phyloP scores from a whole-genome alignment of 1,140 invertebrate genomes.

The Scaptomyza pallida region DNA sequence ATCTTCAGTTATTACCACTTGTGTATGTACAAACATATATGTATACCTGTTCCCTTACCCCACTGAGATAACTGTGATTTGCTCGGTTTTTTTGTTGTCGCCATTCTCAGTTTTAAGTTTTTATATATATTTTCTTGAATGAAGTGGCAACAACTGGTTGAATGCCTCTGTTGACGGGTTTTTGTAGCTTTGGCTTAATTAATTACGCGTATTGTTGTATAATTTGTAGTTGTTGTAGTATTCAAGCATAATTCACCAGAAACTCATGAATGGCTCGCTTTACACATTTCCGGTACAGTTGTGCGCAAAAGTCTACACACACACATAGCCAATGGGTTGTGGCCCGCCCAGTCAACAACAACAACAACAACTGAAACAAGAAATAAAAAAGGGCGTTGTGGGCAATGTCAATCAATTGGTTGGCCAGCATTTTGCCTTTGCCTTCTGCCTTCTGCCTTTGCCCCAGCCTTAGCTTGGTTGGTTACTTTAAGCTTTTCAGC shows the following conservation, averaged over 20 bases:
- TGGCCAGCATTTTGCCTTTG: conserved; percentile 35
- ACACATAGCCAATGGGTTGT: conserved; percentile 27
- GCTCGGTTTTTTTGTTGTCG: conserved; percentile 34
- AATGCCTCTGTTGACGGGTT: conserved; percentile 31
- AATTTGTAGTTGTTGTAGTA: conserved; percentile 68
- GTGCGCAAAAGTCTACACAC: conserved; percentile 35
- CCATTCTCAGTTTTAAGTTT: conserved; percentile 62
- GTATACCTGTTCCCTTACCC: background rate
- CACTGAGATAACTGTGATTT: conserved; percentile 60
- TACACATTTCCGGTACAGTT: conserved; percentile 80
- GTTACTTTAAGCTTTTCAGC: conserved; percentile 14
- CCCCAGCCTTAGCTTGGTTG: conserved; percentile 35
- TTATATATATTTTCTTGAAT: conserved; percentile 75
- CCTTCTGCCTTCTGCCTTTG: no score
- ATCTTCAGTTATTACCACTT: conserved; percentile 39
- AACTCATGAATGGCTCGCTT: conserved; percentile 68
- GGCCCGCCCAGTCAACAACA: conserved; percentile 27
- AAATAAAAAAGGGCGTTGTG: conserved; percentile 68
- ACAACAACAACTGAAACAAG: conserved; percentile 2
- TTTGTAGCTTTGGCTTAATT: conserved; percentile 61
- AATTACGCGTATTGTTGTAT: conserved; percentile 76
- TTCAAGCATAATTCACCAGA: conserved; percentile 70
- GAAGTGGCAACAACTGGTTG: conserved; percentile 46
- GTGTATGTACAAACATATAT: conserved; percentile 29
- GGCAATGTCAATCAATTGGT: conserved; percentile 81